Evolutionary conservation across 2,797 vertebrate genomes (phyloP).

Genomic region (Peromyscus aztecus): DNA sequence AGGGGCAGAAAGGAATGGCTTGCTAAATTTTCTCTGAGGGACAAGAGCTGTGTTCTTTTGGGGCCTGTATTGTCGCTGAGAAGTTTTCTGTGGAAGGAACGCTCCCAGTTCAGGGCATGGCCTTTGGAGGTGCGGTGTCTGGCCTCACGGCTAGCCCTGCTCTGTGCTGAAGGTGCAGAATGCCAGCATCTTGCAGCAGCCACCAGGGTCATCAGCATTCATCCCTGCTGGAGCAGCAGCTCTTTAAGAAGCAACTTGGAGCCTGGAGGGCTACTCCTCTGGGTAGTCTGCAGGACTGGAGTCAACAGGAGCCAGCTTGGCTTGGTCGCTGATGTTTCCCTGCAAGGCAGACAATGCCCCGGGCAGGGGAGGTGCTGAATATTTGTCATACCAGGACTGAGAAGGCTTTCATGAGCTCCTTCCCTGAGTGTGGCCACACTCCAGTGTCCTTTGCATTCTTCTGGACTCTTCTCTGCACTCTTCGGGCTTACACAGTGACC

Average conservation of each 20-base stretch:
- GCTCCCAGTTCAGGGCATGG: neutral
- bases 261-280: rapidly evolving
- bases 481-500: too few species aligned
- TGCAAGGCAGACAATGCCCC: neutral
- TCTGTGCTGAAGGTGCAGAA: too few species aligned
- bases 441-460: neutral
- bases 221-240: too few species aligned
- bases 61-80: neutral
- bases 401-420: neutral
- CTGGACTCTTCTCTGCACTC: neutral
- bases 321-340: neutral
- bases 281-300: neutral
- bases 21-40: neutral
- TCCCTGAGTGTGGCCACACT: neutral
- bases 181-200: neutral
- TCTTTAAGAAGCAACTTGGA: neutral
- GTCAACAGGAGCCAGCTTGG: neutral
- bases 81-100: neutral
- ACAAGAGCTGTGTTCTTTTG: neutral
- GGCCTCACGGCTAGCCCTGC: neutral
- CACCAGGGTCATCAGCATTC: neutral
- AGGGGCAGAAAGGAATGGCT: neutral
- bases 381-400: neutral
- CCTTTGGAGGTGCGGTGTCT: rapidly evolving
- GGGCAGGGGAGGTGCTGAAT: neutral